A percentile compares a stretch with the other conserved stretches of the same genome.
Conservation (phyloP, 2,113 vertebrate genomes). For the Neotoma lepida region DNA sequence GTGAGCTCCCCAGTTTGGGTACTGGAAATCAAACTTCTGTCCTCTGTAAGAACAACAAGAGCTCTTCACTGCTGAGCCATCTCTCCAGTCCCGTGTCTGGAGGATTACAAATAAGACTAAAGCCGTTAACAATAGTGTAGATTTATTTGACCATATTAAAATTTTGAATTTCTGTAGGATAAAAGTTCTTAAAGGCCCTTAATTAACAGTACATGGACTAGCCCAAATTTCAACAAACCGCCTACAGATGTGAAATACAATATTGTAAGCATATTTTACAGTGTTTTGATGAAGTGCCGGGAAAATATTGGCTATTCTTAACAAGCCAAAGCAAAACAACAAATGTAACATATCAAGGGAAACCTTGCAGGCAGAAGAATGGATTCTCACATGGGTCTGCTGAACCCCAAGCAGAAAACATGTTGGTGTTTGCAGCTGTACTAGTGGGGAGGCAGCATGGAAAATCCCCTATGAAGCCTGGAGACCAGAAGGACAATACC, state of each 20-base stretch:
- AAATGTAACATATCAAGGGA: neutral
- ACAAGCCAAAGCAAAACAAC: neutral
- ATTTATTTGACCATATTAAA: slow-evolving; percentile 5
- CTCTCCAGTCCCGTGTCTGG: neutral
- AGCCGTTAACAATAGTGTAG: neutral
- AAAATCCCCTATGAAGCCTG: neutral
- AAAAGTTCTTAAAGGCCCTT: neutral
- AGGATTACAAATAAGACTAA: neutral
- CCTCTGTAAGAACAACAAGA: neutral
- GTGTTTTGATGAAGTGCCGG: neutral
- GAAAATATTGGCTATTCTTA: neutral
- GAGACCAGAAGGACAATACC: neutral
- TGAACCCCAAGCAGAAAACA: neutral
- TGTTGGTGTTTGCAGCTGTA: neutral
- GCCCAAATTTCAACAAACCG: neutral
- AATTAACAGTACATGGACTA: neutral
- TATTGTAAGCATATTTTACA: neutral
- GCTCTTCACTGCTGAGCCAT: neutral
- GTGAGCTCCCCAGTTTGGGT: neutral
- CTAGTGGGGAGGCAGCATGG: neutral
- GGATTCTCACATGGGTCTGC: neutral
- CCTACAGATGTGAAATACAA: neutral
- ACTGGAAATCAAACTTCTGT: neutral
- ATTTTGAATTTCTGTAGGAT: neutral
- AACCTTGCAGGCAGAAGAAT: neutral